Conservation (phyloP, 2,888 invertebrate genomes). For the Ditula angustiorana region DNA sequence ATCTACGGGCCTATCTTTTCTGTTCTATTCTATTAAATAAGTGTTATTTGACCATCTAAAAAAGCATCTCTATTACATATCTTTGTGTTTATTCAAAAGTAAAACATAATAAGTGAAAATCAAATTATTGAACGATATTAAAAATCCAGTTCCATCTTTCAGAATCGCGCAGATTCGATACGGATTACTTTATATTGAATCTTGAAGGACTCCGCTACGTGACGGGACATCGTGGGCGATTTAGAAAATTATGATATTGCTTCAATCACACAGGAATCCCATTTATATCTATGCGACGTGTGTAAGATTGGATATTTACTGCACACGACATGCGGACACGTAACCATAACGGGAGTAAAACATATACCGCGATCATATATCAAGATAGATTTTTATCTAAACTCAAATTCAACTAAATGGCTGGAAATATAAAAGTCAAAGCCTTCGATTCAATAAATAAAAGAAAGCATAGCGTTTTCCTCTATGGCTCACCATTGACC, state of each 20-base stretch:
- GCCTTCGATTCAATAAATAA: slow-evolving; percentile 8
- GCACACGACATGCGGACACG: slow-evolving; percentile 23
- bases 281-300: slow-evolving; percentile 36
- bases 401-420: neutral
- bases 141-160: slow-evolving; percentile 15
- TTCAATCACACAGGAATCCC: slow-evolving; percentile 35
- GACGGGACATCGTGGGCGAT: slow-evolving; percentile 53
- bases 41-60: too few species aligned
- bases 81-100: too few species aligned
- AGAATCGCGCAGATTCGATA: slow-evolving; percentile 35
- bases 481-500: slow-evolving; percentile 21
- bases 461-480: slow-evolving; percentile 31
- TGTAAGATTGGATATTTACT: slow-evolving; percentile 32
- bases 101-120: neutral
- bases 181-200: slow-evolving; percentile 51
- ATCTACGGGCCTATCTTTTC: too few species aligned
- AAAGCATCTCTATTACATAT: too few species aligned
- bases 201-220: slow-evolving; percentile 62
- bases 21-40: too few species aligned
- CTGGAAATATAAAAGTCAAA: slow-evolving; percentile 7
- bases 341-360: slow-evolving; percentile 8
- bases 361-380: neutral
- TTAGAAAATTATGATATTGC: slow-evolving; percentile 57
- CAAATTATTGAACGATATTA: slow-evolving; percentile 7
- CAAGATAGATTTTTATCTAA: neutral